Evolutionary conservation across 2,113 vertebrate genomes (phyloP).

Genomic region (Mola mola): DNA sequence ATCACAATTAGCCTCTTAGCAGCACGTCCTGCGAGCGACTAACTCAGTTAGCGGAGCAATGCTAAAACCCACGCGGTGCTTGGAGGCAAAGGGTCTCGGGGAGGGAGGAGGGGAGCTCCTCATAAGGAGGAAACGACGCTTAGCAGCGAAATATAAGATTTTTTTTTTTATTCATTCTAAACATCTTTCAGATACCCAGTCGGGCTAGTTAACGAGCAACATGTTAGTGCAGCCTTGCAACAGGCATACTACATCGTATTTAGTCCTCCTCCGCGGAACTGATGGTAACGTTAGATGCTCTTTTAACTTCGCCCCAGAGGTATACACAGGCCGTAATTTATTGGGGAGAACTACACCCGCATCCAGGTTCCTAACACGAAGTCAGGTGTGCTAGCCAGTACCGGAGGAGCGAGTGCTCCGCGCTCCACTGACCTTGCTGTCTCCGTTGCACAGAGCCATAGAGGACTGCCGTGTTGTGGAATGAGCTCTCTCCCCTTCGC

Average conservation of each 20-base stretch:
- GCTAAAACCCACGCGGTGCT: conserved; percentile 77
- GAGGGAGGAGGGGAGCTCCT: background rate
- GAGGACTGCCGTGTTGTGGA: conserved; percentile 74
- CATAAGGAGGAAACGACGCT: background rate
- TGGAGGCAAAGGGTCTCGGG: conserved; percentile 2
- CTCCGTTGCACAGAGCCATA: conserved; percentile 97
- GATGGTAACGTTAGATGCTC: conserved; percentile 35
- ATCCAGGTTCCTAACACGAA: conserved; percentile 15
- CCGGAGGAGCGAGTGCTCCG: background rate
- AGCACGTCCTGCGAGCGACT: conserved; percentile 21
- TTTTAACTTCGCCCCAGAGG: conserved; percentile 66
- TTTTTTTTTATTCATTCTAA: background rate
- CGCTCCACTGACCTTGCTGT: conserved; percentile 92
- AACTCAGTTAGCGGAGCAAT: conserved; percentile 68
- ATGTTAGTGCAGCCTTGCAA: conserved; percentile 56
- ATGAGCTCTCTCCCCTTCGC: conserved; percentile 67
- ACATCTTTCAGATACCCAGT: background rate
- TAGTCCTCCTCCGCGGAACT: conserved; percentile 11
- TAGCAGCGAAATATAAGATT: background rate
- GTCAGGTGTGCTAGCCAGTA: conserved; percentile 3
- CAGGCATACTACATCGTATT: conserved; percentile 45
- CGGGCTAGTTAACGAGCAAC: conserved; percentile 30
- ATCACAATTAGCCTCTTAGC: conserved; percentile 66
- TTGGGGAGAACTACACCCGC: conserved; percentile 32
- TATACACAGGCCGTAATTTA: conserved; percentile 69